Conservation (phyloP, 2,113 vertebrate genomes). For the Triplophysa tibetana region DNA sequence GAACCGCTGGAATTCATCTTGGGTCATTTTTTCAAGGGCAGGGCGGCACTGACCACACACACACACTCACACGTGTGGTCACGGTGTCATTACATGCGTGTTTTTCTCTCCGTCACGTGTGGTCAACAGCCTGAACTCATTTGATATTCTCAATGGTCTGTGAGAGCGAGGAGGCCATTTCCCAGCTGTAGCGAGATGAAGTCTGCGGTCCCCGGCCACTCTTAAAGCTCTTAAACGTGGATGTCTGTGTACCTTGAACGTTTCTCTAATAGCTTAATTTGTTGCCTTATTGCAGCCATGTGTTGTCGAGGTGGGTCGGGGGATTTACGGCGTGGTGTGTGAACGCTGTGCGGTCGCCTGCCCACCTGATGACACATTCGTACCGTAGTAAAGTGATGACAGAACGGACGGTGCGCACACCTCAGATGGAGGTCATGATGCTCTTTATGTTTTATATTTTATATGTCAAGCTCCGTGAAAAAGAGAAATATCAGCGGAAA, state of each 20-base stretch:
- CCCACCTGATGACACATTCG: slow-evolving; percentile 64
- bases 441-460: too few relatives aligned
- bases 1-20: not conserved
- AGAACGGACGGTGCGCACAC: too few relatives aligned
- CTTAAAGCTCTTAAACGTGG: slow-evolving; percentile 75
- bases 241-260: slow-evolving; percentile 77
- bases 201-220: slow-evolving; percentile 64
- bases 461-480: too few relatives aligned
- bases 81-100: not conserved
- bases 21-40: not conserved
- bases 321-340: slow-evolving; percentile 67
- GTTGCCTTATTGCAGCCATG: slow-evolving; percentile 78
- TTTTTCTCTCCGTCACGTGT: not conserved
- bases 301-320: slow-evolving; percentile 53
- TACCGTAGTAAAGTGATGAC: slow-evolving; percentile 32
- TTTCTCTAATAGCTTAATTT: slow-evolving; percentile 75
- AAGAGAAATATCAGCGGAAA: too few relatives aligned
- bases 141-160: not conserved
- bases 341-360: slow-evolving; percentile 76
- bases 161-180: slow-evolving; percentile 48
- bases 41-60: slow-evolving; percentile 33
- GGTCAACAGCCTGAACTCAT: slow-evolving; percentile 41
- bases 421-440: too few relatives aligned
- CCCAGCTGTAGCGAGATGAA: slow-evolving; percentile 55
- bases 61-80: not conserved